A percentile compares a stretch with the other conserved stretches of the same genome.
Evolutionary conservation across 2,888 invertebrate genomes (phyloP).

Genomic region (Melolontha melolontha): DNA sequence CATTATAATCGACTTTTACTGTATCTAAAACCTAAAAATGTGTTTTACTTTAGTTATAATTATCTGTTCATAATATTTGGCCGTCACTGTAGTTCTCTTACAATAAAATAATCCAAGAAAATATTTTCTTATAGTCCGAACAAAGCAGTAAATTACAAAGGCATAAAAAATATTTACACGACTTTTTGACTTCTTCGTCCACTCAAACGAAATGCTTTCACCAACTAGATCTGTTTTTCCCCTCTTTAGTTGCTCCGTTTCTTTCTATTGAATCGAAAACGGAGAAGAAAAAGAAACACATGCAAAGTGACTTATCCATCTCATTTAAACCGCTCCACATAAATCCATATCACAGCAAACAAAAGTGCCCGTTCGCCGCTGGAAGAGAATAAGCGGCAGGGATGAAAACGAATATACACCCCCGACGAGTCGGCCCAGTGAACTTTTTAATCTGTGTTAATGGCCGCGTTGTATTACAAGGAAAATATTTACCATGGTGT

Average conservation of each 20-base stretch:
- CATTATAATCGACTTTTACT: too few relatives aligned
- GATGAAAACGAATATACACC: constrained; percentile 9
- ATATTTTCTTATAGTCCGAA: neutral
- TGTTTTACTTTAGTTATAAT: too few relatives aligned
- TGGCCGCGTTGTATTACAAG: constrained; percentile 25
- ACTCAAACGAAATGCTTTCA: neutral
- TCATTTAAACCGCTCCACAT: constrained; percentile 23
- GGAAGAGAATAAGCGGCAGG: neutral
- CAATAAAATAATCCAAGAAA: too few relatives aligned
- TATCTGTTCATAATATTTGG: too few relatives aligned
- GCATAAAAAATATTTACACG: neutral
- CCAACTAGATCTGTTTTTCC: neutral
- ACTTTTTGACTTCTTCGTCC: constrained; percentile 1
- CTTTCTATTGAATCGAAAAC: neutral
- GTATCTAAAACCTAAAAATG: too few relatives aligned
- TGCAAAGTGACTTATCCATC: constrained; percentile 29
- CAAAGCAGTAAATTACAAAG: constrained; percentile 18
- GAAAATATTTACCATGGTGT: constrained; percentile 27
- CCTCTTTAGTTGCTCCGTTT: neutral
- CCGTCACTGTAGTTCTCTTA: too few relatives aligned
- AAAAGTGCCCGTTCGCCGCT: constrained; percentile 1
- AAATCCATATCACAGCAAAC: constrained; percentile 30
- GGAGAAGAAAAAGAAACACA: neutral
- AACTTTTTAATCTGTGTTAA: constrained; percentile 36
- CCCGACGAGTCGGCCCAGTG: constrained; percentile 5